A percentile compares a stretch with the other conserved stretches of the same genome.
phyloP scores from a whole-genome alignment of 2,888 invertebrate species.

The Argyresthia albistria region DNA sequence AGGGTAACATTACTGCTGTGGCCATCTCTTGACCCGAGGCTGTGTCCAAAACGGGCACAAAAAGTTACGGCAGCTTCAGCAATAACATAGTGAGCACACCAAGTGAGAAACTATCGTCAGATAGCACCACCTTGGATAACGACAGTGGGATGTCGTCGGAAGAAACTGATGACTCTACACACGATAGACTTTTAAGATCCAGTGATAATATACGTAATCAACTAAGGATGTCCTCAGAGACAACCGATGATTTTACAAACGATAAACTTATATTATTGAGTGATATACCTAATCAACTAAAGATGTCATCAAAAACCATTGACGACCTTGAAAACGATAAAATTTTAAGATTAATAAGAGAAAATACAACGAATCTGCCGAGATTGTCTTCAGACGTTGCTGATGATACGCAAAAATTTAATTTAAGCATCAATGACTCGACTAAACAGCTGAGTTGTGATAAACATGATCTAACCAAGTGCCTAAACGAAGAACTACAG shows the following conservation, averaged over 20 bases:
- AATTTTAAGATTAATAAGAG: no score
- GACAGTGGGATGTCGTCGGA: slow-evolving; percentile 64
- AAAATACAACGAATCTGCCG: no score
- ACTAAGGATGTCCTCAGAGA: slow-evolving; percentile 9
- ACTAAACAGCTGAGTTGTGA: not conserved
- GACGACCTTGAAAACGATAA: no score
- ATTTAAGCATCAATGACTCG: not conserved
- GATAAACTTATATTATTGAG: slow-evolving; percentile 19
- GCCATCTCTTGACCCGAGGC: slow-evolving; percentile 62
- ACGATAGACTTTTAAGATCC: slow-evolving; percentile 19
- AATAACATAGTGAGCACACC: slow-evolving; percentile 29
- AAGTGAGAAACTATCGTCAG: slow-evolving; percentile 16
- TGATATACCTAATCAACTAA: not conserved
- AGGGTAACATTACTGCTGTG: slow-evolving; percentile 34
- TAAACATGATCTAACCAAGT: slow-evolving; percentile 35
- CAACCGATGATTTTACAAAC: slow-evolving; percentile 22
- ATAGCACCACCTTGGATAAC: slow-evolving; percentile 25
- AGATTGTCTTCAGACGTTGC: no score
- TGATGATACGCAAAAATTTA: not conserved
- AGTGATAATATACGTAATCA: no score
- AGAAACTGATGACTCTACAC: slow-evolving; percentile 52
- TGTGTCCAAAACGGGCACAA: slow-evolving; percentile 58
- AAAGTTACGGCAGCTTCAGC: slow-evolving; percentile 52
- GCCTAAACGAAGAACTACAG: slow-evolving; percentile 54
- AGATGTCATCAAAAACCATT: no score